Evolutionary conservation across 2,797 vertebrate species (phyloP), one percentile per base, ranked within the genome.

Genomic region (Coendou prehensilis): DNA sequence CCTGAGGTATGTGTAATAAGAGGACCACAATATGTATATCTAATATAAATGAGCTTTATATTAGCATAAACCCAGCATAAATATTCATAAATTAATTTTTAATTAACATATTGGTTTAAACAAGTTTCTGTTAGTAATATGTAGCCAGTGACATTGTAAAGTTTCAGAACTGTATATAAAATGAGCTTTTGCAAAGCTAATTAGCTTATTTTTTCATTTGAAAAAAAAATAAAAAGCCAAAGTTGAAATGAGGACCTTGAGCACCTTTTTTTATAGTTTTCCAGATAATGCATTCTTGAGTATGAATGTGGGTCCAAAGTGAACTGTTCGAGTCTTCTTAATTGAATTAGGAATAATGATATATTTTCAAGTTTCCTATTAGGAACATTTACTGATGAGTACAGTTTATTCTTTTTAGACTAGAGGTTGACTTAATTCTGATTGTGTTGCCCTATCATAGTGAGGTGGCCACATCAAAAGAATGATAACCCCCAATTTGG

Each of bases 331-430:
- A 92, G 10, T 0, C 63, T 52, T 95, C 80, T 84, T 96, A 95
- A 98, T 97, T 97, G 92, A 97, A 97, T 97, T 96, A 98, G 30
- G 41, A 95, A 93, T 94, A 93, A 95, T 96, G 92, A 95, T 96
- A 97, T 96, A 96, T 91, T 96, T 96, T 97, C 94, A 96, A 96
- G 83, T 95, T 97, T 96, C 80, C 80, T 83, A 95, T 94, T 89
- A 95, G 82, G 82, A 89, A 85, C 67, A 59, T 94, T 94, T 80
- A 73, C 64, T 79, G 64, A 93, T 45, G 64, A 95, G 84, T 64
- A 88, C 52, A 89, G 64, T 80, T 91, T 96, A 86, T 97, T 96
- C 79, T 91, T 98, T 96, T 91, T 82, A 79, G 82, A 87, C 52
- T 80, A 30, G 22, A 95, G 63, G 67, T 87, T n/a, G 61, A 80